A percentile compares a stretch with the other conserved stretches of the same genome.
These are phyloP conservation scores for Sardina pilchardus DNA, from an alignment of 2,113 vertebrate genomes.

Conservation along the genomic window DNA sequence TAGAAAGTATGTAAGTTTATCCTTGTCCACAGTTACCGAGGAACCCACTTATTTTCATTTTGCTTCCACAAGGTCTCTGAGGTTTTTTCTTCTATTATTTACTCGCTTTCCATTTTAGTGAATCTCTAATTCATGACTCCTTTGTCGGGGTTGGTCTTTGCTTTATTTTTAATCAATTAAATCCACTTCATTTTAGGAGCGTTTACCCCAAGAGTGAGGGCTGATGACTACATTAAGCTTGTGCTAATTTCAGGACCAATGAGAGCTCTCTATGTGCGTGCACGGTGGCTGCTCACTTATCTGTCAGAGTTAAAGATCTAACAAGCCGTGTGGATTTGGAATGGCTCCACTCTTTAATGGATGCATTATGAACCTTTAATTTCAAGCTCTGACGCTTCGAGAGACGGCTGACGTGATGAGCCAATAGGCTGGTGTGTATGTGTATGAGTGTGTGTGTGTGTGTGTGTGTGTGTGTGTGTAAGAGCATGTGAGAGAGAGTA, in stretches of 20 bases:
- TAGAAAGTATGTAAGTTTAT: neutral
- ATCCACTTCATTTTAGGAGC: conserved; percentile 30
- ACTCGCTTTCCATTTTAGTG: neutral
- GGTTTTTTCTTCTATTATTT: neutral
- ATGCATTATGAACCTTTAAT: conserved; percentile 39
- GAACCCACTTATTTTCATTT: neutral
- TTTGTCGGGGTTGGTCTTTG: neutral
- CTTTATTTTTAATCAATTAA: conserved; percentile 28
- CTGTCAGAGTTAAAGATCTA: conserved; percentile 33
- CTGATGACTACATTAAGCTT: conserved; percentile 37
- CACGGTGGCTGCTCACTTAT: conserved; percentile 12
- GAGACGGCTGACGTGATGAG: neutral
- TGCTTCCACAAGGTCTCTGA: neutral
- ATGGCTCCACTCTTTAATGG: conserved; percentile 27
- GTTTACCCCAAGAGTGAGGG: conserved; percentile 20
- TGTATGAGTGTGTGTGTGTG: conserved; percentile 17
- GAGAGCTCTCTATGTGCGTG: neutral
- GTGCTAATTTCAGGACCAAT: conserved; percentile 19
- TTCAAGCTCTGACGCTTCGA: conserved; percentile 39
- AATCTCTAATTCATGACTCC: neutral
- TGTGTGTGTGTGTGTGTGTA: neutral
- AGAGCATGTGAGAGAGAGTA: neutral
- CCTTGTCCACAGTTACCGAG: neutral
- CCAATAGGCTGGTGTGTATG: neutral
- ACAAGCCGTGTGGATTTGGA: conserved; percentile 30